Percentiles rank a stretch among this genome's conserved stretches.
Evolutionary conservation across 2,797 vertebrate genomes (phyloP).

Genomic region (Melanotaenia maccullochi): DNA sequence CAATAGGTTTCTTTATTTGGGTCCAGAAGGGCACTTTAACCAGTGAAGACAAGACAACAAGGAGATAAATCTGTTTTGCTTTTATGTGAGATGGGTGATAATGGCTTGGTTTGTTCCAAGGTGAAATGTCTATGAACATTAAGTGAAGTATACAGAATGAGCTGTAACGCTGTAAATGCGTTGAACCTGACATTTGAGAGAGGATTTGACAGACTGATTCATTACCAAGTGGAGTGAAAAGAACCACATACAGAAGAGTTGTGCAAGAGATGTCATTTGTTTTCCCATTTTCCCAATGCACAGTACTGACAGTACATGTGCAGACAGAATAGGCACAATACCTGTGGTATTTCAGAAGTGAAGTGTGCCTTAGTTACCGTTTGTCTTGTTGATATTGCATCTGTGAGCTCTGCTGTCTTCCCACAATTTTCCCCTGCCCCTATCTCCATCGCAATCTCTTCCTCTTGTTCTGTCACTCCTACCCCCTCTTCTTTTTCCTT

Average conservation of each 20-base stretch:
- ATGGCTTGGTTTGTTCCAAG: background rate
- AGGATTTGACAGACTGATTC: conserved; percentile 64
- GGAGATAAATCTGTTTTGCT: background rate
- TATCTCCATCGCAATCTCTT: conserved; percentile 47
- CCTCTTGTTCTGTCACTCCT: conserved; percentile 60
- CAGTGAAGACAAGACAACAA: background rate
- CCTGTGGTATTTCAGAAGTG: conserved; percentile 53
- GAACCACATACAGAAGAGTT: conserved; percentile 27
- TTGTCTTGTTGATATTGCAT: conserved; percentile 62
- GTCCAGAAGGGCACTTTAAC: background rate
- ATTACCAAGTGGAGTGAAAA: conserved; percentile 60
- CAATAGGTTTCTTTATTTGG: background rate
- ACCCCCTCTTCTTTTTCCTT: conserved; percentile 42
- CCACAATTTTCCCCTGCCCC: conserved; percentile 33
- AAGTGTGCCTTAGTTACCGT: conserved; percentile 59
- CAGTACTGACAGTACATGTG: conserved; percentile 60
- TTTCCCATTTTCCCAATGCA: conserved; percentile 47
- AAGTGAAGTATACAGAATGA: background rate
- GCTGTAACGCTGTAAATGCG: conserved; percentile 43
- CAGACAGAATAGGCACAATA: conserved; percentile 71
- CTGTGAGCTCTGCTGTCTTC: conserved; percentile 45
- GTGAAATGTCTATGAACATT: conserved; percentile 16
- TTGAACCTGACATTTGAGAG: conserved; percentile 48
- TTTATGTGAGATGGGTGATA: background rate
- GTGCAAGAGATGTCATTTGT: conserved; percentile 49